Percentiles rank a stretch among this genome's conserved stretches.
Evolutionary conservation across 2,888 invertebrate genomes (phyloP).

Genomic region (Habroteleia sp.): DNA sequence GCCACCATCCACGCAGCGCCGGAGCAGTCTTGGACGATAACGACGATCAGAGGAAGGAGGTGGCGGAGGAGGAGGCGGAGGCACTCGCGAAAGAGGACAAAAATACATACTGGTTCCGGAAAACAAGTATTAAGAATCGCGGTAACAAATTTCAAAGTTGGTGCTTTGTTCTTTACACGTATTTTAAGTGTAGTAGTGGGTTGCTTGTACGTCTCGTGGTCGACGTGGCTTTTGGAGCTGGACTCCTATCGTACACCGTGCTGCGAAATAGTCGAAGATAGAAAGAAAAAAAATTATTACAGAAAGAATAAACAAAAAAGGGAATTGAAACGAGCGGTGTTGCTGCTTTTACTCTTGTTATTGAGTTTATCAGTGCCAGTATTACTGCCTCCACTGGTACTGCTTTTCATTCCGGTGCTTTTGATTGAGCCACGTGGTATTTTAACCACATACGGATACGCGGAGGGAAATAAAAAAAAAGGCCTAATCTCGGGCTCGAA

Average conservation of each 20-base stretch:
- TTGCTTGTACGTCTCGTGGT: slow-evolving; percentile 35
- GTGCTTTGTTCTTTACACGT: slow-evolving; percentile 38
- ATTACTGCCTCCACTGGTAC: slow-evolving; percentile 22
- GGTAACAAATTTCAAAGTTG: slow-evolving; percentile 29
- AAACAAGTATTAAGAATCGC: slow-evolving; percentile 50
- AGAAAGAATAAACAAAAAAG: slow-evolving; percentile 6
- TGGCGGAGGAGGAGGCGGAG: slow-evolving; percentile 46
- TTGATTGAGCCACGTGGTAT: slow-evolving; percentile 29
- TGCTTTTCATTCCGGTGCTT: slow-evolving; percentile 55
- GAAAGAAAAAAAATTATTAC: neutral
- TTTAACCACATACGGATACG: slow-evolving; percentile 39
- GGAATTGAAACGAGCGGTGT: slow-evolving; percentile 8
- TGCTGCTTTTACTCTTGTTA: slow-evolving; percentile 41
- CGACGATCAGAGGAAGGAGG: slow-evolving; percentile 39
- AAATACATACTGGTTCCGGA: slow-evolving; percentile 22
- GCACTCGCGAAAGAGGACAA: slow-evolving; percentile 29
- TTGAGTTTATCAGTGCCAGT: slow-evolving; percentile 34
- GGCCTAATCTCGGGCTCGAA: slow-evolving; percentile 74
- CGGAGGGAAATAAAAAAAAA: slow-evolving; percentile 33
- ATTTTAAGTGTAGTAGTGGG: slow-evolving; percentile 31
- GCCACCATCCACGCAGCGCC: slow-evolving; percentile 55
- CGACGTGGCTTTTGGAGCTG: slow-evolving; percentile 47
- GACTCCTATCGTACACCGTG: slow-evolving; percentile 48
- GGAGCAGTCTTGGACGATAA: slow-evolving; percentile 61
- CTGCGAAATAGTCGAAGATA: slow-evolving; percentile 29